Base-by-base conservation (phyloP, 2,888 invertebrate genomes). In the Brassicogethes aeneus region DNA sequence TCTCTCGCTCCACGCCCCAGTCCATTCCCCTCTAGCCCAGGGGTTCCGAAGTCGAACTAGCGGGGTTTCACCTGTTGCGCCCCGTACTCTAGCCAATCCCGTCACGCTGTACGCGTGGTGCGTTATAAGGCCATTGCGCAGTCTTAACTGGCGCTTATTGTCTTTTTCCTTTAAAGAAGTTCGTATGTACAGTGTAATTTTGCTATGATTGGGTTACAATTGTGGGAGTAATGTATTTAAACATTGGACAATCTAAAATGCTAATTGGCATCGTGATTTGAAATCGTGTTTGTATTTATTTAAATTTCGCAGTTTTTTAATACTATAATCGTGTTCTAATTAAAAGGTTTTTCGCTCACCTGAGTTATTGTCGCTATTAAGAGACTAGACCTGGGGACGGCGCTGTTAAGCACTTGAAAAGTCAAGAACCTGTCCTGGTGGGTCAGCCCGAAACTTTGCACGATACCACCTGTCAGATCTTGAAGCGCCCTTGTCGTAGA, bases 381-480 rank as follows among this genome's bases (percentile, higher is more conserved):
- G 46, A 83, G 72, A 61, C 80, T 80, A 60, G 82, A 80, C 57
- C 82, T 70, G 42, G 82, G 82, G 52, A 82, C 79, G 45, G 80
- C 82, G 44, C 80, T 78, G 64, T 79, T 77, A 40, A 83, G 70
- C 36, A 71, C 67, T 70, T 79, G 81, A 59, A 77, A 75, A 16
- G 82, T 78, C 46, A 82, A 72, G 58, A 77, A 78, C 44, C 75
- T 73, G 57, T 80, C 79, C 60, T 78, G 78, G 44, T 74, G 73
- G 41, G 75, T 75, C 46, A 84, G 71, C 39, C 74, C 71, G 66
- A 82, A 82, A 64, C 82, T 80, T 68, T 85, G 85, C 48, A 84
- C 82, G 49, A 85, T 77, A 40, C 85, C 85, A 35, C 85, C 85
- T 2, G 82, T 80, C 47, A 86, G 70, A 59, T 82, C 83, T 65